phyloP scores from a whole-genome alignment of 2,113 vertebrate species.

The Lophura nycthemera region DNA sequence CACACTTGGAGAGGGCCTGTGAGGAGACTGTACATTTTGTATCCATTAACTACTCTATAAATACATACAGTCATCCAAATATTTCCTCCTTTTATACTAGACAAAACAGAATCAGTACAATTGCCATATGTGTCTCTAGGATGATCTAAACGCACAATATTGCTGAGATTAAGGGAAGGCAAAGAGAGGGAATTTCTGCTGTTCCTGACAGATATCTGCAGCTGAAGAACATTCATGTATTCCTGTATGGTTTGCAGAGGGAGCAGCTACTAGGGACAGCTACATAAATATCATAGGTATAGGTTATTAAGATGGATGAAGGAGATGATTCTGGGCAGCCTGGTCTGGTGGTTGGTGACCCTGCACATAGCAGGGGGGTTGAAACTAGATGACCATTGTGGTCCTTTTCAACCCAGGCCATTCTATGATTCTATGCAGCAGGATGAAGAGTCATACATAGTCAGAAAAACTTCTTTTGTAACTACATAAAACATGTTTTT shows the following conservation, averaged over 20 bases:
- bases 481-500: constrained; percentile 17
- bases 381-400: too few relatives aligned
- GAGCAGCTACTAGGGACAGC: constrained; percentile 5
- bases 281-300: not conserved
- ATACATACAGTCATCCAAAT: not conserved
- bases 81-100: not conserved
- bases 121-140: not conserved
- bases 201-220: not conserved
- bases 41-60: not conserved
- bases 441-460: not conserved
- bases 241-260: not conserved
- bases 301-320: not conserved
- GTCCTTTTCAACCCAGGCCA: too few relatives aligned
- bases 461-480: not conserved
- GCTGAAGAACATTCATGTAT: not conserved
- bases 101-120: not conserved
- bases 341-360: too few relatives aligned
- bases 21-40: not conserved
- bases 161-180: not conserved
- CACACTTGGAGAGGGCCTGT: not conserved
- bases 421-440: not conserved
- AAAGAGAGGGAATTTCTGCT: not conserved
- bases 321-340: not conserved
- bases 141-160: not conserved
- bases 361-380: too few relatives aligned